Base-by-base conservation (phyloP, 1,140 invertebrate species). In the Sogatella furcifera region DNA sequence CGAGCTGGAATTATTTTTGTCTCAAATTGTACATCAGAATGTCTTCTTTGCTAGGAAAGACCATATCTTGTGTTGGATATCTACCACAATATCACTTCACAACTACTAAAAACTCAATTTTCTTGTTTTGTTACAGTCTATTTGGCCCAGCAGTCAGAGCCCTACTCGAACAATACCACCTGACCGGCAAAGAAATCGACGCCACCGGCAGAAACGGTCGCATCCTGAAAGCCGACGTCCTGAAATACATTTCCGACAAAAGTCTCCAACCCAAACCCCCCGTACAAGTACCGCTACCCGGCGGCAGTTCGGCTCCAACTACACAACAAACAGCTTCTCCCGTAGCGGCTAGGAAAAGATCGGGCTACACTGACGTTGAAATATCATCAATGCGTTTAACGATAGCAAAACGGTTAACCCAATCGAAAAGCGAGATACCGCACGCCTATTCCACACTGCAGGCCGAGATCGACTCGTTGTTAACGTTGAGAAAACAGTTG, bases 371-470 rank as follows among this genome's bases (percentile, higher is more conserved):
- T 24, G 83, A 81, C 55, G 80, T 92, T 69, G 78, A 95, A 14
- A 90, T 89, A 72, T 92, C 90, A 22, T 94, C 90, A 73, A 66
- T 67, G 62, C 52, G 62, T 62, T 57, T 62, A 55, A 97, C 96
- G 17, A 86, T 94, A 74, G 97, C 97, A 0, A 92, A 85, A 71
- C 83, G 83, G 67, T 69, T 99, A 54, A 96, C 97, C 15, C 81
- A 86, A 67, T 84, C 85, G 72, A 82, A 82, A 98, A 78, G 84
- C 82, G 66, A 80, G 24, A 95, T 99, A 71, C 97, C 97, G 38
- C 97, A 99, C 75, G 98, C 97, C 74, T 98, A 98, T 76, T 77
- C 97, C 0, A 86, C 85, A 1, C 80, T 88, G 22, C 92, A 97
- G 57, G 78, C 95, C 43, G 82, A 86, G 69, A 85, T 98, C 69